Base-by-base conservation (phyloP, 2,113 vertebrate genomes). In the Bubo bubo region DNA sequence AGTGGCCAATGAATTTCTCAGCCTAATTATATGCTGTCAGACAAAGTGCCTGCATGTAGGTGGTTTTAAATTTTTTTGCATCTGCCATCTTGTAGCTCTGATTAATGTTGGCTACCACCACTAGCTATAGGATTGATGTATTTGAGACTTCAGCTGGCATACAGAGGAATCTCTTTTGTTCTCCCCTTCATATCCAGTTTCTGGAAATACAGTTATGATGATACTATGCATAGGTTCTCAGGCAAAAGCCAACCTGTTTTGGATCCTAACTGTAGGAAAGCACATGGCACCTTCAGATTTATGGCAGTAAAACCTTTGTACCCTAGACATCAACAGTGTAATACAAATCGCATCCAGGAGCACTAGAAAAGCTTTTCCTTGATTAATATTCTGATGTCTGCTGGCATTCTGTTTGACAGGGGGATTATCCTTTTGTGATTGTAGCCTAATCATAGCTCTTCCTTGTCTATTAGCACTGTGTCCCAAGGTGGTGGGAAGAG, bases 311-410 rank as follows among this genome's bases (percentile, higher is more conserved):
- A 86, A 41, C 49, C 26, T 32, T 53, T 43, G n/a, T 41, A 10
- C 30, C n/a, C 30, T 59, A 27, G 32, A 49, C 74, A 68, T 70
- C 43, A 49, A 10, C 45, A 85, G 37, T 27, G 49, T 12, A 50
- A 86, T 64, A 59, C 39, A 76, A 74, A 84, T 60, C 35, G 28
- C n/a, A 66, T 71, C 59, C 77, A 73, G 50, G 41, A 92, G 41
- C 41, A 49, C 37, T 32, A 74, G 86, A 24, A 84, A 89, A 85
- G 71, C 62, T 83, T 81, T 88, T 64, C 49, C 74, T 83, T 89
- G 37, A 80, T 95, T 90, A 91, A 79, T 52, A 94, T 95, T 93
- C 84, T 91, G 84, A 72, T 63, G 64, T 53, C 64, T 93, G n/a
- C 64, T 95, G 90, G 81, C 50, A 1, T 85, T 94, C 64, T 90